Percentiles rank a stretch among this genome's conserved stretches.
phyloP scores from a whole-genome alignment of 2,113 vertebrate species.

The Gnathonemus echidnorhynchus region DNA sequence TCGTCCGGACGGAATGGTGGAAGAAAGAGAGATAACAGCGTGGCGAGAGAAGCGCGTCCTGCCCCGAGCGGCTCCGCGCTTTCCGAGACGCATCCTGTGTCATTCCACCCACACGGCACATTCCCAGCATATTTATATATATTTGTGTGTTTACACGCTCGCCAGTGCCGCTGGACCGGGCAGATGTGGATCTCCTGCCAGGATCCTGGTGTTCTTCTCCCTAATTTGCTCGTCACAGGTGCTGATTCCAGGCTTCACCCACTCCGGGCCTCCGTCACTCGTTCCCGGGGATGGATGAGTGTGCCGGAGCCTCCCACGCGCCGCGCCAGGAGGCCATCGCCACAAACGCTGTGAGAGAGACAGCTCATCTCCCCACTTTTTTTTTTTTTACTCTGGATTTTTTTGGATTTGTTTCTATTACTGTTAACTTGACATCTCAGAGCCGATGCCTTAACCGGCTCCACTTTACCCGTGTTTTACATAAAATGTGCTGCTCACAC shows the following conservation, averaged over 20 bases:
- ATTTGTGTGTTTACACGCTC: neutral
- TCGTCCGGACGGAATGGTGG: neutral
- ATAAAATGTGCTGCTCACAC: neutral
- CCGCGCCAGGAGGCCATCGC: neutral
- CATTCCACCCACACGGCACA: neutral
- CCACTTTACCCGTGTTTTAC: neutral
- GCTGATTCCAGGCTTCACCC: neutral
- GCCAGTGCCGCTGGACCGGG: neutral
- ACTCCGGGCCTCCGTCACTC: neutral
- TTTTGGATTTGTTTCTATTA: slow-evolving; percentile 4
- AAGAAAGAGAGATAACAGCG: neutral
- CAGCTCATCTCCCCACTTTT: slow-evolving; percentile 4
- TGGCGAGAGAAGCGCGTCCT: neutral
- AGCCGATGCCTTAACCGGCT: neutral
- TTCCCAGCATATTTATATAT: neutral
- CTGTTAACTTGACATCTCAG: neutral
- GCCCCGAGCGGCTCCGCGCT: neutral
- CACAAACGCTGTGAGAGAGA: neutral
- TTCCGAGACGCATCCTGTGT: neutral
- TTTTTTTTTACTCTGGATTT: neutral
- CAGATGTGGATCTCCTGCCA: neutral
- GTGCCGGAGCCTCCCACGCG: neutral
- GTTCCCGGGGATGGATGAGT: neutral
- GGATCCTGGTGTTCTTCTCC: neutral
- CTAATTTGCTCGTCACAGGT: neutral